phyloP scores from a whole-genome alignment of 2,113 vertebrate genomes.

The Scatophagus argus region DNA sequence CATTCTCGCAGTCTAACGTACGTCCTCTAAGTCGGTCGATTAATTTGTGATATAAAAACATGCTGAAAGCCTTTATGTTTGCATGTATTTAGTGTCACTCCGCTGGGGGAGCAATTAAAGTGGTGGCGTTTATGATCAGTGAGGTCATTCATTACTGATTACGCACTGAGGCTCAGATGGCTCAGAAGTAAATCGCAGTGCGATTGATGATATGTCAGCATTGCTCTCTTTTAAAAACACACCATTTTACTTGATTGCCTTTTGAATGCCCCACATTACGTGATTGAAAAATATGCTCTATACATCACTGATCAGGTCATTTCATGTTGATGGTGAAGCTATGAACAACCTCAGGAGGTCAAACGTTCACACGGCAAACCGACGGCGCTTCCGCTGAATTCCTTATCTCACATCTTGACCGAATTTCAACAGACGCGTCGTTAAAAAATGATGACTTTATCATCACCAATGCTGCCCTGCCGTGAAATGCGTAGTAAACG shows the following conservation, averaged over 20 bases:
- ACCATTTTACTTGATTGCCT: constrained; percentile 33
- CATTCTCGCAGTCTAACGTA: constrained; percentile 38
- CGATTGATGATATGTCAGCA: constrained; percentile 25
- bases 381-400: constrained; percentile 9
- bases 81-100: constrained; percentile 24
- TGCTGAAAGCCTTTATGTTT: constrained; percentile 27
- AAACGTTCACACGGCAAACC: constrained; percentile 18
- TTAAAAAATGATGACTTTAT: constrained; percentile 61
- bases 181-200: constrained; percentile 30
- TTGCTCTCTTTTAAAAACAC: constrained; percentile 20
- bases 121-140: constrained; percentile 30
- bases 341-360: constrained; percentile 19
- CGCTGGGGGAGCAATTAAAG: constrained; percentile 15
- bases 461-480: constrained; percentile 25
- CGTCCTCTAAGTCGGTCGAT: constrained; percentile 49
- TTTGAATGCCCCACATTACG: constrained; percentile 11
- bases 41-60: constrained; percentile 49
- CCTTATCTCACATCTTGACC: constrained; percentile 21
- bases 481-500: constrained; percentile 49
- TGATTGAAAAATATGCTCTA: constrained; percentile 23
- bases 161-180: constrained; percentile 10
- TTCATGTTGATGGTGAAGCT: constrained; percentile 8
- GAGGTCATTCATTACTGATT: constrained; percentile 51
- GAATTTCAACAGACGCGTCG: constrained; percentile 33
- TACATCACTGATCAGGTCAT: constrained; percentile 30